Base-by-base conservation (phyloP, 2,113 vertebrate species). In the Misgurnus anguillicaudatus region DNA sequence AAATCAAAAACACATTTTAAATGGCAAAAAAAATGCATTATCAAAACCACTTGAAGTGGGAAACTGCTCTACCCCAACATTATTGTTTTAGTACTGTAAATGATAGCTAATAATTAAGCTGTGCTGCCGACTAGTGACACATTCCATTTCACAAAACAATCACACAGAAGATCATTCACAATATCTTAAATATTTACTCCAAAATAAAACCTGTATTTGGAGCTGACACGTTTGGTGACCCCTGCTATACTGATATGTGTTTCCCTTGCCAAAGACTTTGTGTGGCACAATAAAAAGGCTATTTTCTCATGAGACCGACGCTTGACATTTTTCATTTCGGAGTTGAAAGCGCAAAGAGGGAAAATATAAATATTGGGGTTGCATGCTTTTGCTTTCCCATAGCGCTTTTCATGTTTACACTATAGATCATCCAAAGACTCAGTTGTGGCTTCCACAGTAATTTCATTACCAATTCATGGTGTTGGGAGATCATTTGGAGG, bases 361-460 rank as follows among this genome's bases (percentile, higher is more conserved):
- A 80, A 65, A 66, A 80, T 24, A 80, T 60, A 82, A 83, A 85
- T 78, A 57, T 82, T 80, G 42, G 65, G 75, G 63, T 77, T 77
- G 71, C 76, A 47, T 70, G 72, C 19, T 45, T n/a, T 71, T 65
- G 72, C 53, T 72, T 82, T 82, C 53, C 66, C 81, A 73, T 21
- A 47, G 39, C 4, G 42, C 68, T 67, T 47, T 19, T 73, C 39
- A 53, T 75, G 58, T 83, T 80, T 79, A 73, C 41, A 66, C 58
- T 55, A 47, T 51, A 63, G 78, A 76, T 68, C n/a, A 60, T 42
- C 61, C 57, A 74, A 65, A 24, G 73, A 62, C 45, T 82, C 58
- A 75, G 55, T 36, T 57, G 42, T 63, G 55, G 45, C 60, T 38
- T 76, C 72, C 4, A 38, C 38, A 7, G 47, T 76, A 84, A 81